phyloP scores from a whole-genome alignment of 2,113 vertebrate species.

The Pandion haliaetus region DNA sequence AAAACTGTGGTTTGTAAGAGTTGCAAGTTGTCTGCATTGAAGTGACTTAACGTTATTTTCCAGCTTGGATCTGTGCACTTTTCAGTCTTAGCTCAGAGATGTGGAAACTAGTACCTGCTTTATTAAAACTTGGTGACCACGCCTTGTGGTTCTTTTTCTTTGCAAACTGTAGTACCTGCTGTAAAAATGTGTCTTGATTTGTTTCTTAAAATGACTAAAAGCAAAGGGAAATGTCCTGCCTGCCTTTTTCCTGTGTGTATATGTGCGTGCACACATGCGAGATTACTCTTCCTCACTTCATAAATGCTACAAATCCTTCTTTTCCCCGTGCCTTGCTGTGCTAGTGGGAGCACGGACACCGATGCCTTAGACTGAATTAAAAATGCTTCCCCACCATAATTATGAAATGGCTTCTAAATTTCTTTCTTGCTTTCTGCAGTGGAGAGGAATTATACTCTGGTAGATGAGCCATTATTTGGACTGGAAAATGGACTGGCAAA shows the following conservation, averaged over 20 bases:
- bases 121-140: background rate
- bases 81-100: background rate
- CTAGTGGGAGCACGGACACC: background rate
- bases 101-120: background rate
- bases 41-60: background rate
- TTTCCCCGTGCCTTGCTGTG: fast-evolving
- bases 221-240: background rate
- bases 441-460: background rate
- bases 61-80: background rate
- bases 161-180: background rate
- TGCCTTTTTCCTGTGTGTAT: background rate
- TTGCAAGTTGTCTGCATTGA: background rate
- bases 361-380: background rate
- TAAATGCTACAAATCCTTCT: background rate
- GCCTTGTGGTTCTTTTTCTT: background rate
- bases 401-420: background rate
- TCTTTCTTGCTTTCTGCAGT: background rate
- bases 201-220: background rate
- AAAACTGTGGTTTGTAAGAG: background rate
- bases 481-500: background rate
- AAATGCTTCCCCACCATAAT: background rate
- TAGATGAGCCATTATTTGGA: background rate
- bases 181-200: background rate
- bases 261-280: background rate
- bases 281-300: background rate